These are phyloP conservation scores for Aphelinus atriplicis DNA, from an alignment of 1,140 invertebrate genomes.

Conservation along the genomic window DNA sequence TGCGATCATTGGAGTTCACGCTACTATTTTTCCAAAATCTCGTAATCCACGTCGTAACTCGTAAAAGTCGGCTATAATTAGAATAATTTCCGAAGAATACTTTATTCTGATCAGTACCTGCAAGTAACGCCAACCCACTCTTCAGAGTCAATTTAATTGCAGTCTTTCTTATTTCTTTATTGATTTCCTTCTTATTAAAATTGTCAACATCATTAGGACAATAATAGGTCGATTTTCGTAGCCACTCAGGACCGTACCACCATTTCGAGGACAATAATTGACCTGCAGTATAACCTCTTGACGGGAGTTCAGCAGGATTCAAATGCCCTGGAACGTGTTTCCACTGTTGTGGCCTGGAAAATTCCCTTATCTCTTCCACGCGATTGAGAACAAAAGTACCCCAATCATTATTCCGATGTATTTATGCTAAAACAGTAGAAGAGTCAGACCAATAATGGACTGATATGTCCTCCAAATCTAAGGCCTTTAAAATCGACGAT, in stretches of 20 bases:
- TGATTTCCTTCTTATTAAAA: background rate
- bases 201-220: background rate
- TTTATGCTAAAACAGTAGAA: background rate
- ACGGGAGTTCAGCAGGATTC: conserved; percentile 49
- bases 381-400: background rate
- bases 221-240: conserved; percentile 44
- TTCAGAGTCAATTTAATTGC: background rate
- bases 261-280: conserved; percentile 51
- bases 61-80: too few relatives aligned
- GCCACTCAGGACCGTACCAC: conserved; percentile 57
- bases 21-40: too few relatives aligned
- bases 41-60: too few relatives aligned
- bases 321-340: background rate
- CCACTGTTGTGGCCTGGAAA: background rate
- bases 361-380: background rate
- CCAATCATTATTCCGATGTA: background rate
- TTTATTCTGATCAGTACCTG: background rate
- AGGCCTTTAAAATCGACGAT: background rate
- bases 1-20: too few relatives aligned
- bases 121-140: background rate
- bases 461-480: background rate
- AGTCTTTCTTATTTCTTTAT: too few relatives aligned
- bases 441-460: background rate
- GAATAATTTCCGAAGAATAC: background rate
- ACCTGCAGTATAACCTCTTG: conserved; percentile 52